phyloP scores from a whole-genome alignment of 1,140 invertebrate species.

The Polyergus mexicanus region DNA sequence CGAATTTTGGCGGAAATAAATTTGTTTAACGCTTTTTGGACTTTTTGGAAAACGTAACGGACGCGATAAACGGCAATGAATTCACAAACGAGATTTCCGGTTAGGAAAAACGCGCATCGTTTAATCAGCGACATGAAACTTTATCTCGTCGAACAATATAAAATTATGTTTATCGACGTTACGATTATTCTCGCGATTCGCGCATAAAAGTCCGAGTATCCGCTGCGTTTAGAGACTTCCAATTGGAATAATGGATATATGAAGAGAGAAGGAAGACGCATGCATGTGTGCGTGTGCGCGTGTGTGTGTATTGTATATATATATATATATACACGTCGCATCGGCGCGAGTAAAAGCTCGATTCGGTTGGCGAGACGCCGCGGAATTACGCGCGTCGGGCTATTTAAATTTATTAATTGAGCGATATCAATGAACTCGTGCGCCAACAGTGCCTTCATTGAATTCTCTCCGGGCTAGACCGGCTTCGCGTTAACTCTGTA shows the following conservation, averaged over 20 bases:
- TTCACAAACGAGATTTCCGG: not conserved
- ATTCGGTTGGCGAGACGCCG: constrained; percentile 69
- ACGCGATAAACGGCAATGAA: not conserved
- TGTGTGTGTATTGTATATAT: too few relatives aligned
- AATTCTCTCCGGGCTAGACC: constrained; percentile 76
- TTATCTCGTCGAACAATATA: not conserved
- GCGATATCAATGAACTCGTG: constrained; percentile 85
- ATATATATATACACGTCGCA: not conserved
- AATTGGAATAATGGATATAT: constrained; percentile 68
- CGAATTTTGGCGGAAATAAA: not conserved
- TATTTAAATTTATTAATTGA: constrained; percentile 86
- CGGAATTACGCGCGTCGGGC: constrained; percentile 77
- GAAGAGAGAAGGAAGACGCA: constrained; percentile 32
- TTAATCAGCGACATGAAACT: not conserved
- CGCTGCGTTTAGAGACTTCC: constrained; percentile 13
- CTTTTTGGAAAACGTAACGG: not conserved
- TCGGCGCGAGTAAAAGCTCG: constrained; percentile 13
- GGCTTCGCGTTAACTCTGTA: constrained; percentile 71
- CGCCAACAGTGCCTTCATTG: constrained; percentile 84
- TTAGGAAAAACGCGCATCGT: not conserved
- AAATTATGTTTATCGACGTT: not conserved
- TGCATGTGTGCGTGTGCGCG: too few relatives aligned
- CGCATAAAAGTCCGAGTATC: constrained; percentile 50
- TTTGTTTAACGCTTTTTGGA: not conserved
- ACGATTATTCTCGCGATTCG: constrained; percentile 22